Conservation (phyloP, 2,113 vertebrate genomes). For the Hymenochirus boettgeri region DNA sequence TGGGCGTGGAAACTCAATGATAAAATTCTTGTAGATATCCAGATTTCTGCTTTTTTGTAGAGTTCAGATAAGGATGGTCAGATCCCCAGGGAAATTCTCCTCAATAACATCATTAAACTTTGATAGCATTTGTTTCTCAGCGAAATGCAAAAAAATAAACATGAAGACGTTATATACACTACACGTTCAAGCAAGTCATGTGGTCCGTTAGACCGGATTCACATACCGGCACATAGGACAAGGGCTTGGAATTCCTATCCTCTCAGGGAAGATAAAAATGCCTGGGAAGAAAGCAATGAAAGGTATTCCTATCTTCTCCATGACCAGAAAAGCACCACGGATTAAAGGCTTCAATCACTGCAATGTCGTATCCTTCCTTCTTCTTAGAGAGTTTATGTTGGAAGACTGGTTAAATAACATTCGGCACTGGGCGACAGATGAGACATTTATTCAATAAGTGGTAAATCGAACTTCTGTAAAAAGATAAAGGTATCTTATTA, state of each 20-base stretch:
- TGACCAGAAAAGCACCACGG: slow-evolving; percentile 55
- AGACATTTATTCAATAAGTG: slow-evolving; percentile 36
- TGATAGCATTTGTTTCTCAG: slow-evolving; percentile 36
- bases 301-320: slow-evolving; percentile 44
- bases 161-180: slow-evolving; percentile 55
- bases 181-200: slow-evolving; percentile 55
- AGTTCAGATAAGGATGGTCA: slow-evolving; percentile 49
- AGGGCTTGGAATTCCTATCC: slow-evolving; percentile 45
- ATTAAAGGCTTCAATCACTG: no score
- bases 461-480: slow-evolving; percentile 47
- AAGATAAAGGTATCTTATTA: slow-evolving; percentile 2
- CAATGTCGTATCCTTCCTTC: no score
- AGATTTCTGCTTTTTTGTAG: slow-evolving; percentile 58
- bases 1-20: slow-evolving; percentile 59
- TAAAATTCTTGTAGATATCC: slow-evolving; percentile 64
- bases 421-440: slow-evolving; percentile 51
- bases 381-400: no score
- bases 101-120: slow-evolving; percentile 49
- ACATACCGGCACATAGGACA: slow-evolving; percentile 51
- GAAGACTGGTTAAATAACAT: no score
- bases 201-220: slow-evolving; percentile 45
- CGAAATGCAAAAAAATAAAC: slow-evolving; percentile 37
- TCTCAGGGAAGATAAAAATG: slow-evolving; percentile 15
- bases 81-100: slow-evolving; percentile 50
- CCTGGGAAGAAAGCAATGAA: slow-evolving; percentile 47